These are phyloP conservation scores for Blera fallax DNA, from an alignment of 2,888 invertebrate species.

Conservation along the genomic window DNA sequence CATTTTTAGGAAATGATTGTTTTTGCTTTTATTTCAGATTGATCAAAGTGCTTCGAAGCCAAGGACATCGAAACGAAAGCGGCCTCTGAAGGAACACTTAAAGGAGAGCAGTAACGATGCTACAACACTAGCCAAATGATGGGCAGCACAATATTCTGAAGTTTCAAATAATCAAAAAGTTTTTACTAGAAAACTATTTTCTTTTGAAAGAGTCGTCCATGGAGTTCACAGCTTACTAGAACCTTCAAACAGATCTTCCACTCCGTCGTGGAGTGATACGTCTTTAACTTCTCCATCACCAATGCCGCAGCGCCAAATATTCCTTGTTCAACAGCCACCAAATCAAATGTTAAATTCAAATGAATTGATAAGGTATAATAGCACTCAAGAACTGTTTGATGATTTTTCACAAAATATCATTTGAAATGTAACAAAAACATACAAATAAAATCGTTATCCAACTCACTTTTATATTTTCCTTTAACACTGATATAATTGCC, in stretches of 20 bases:
- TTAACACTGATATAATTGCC: not conserved
- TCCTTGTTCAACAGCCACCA: not conserved
- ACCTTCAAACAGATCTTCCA: not conserved
- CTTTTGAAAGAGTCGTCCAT: not conserved
- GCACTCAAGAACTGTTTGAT: not conserved
- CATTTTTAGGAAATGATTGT: not conserved
- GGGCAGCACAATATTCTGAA: slow-evolving; percentile 20
- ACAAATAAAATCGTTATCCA: not conserved
- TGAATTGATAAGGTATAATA: not conserved
- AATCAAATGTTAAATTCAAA: not conserved
- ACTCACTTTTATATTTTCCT: not conserved
- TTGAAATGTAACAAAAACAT: not conserved
- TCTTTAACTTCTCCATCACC: not conserved
- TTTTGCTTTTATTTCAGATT: slow-evolving; percentile 2
- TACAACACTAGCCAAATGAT: slow-evolving; percentile 17
- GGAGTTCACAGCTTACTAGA: not conserved
- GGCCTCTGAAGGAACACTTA: not conserved
- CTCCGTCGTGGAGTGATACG: not conserved
- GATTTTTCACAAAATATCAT: not conserved
- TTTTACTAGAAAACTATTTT: slow-evolving; percentile 17
- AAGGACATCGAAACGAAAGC: not conserved
- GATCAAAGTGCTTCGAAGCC: not conserved
- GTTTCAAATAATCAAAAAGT: not conserved
- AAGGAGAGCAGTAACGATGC: slow-evolving; percentile 13
- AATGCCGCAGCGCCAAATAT: not conserved